Base-by-base conservation (phyloP, 2,888 invertebrate species). In the Hipparchia semele region DNA sequence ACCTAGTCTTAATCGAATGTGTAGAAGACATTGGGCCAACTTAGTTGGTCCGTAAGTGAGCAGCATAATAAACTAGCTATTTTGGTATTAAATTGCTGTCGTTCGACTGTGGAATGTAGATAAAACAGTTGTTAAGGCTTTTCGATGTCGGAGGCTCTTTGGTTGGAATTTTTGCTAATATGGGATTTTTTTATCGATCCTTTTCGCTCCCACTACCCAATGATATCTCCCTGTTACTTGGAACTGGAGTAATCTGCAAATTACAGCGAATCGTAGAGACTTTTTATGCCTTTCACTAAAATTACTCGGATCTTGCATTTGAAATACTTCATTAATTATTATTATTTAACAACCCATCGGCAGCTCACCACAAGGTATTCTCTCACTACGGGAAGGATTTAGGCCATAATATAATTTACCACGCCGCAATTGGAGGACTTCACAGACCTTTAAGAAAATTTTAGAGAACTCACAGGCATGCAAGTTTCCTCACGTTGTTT, bases 41-140 rank as follows among this genome's bases (percentile, higher is more conserved):
- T 7, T 10, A 53, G 53, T 65, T 65, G 65, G 65, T 65, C 23
- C 33, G 53, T 65, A 33, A 53, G 33, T 33, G 23, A 65, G 6
- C 51, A 46, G 33, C 51, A 6, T 10, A 12, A 33, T 53, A 6
- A 10, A 8, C n/a, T 39, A 60, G 68, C 51, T 65, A 66, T 75
- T 71, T 73, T 60, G 68, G 66, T 69, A 72, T 68, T 73, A 66
- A 70, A 76, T 69, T 71, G 75, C 61, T 60, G 70, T 69, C 58
- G 45, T 60, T 79, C 80, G 23, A 68, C 46, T 68, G 12, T 71
- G 70, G 72, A 73, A 74, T 74, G 74, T 68, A 59, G 61, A 74
- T 73, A 72, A 70, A 71, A 73, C 70, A 73, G 67, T 69, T 33
- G 66, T 56, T 58, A 45, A 39, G 39, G 56, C 9, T 67, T 72